Percentiles rank a stretch among this genome's conserved stretches.
These are phyloP conservation scores for Minunthozetes semirufus DNA, from an alignment of 2,888 invertebrate genomes.

Conservation along the genomic window DNA sequence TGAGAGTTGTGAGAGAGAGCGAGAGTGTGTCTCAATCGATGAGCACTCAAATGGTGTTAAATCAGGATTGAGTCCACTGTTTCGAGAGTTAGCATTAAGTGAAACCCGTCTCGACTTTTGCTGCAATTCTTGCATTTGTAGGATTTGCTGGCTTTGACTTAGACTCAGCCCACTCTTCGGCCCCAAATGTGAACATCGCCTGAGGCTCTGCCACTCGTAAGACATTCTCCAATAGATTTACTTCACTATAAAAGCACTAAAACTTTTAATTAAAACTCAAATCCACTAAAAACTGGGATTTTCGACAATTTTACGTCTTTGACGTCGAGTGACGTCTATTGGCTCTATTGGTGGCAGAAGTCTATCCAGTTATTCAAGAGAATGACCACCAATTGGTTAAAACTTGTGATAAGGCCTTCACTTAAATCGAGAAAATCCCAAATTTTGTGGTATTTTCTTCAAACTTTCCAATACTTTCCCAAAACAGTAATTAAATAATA, in stretches of 20 bases:
- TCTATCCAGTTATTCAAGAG: not conserved
- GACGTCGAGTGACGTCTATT: not conserved
- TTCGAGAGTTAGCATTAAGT: not conserved
- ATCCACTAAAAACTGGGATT: constrained; percentile 6
- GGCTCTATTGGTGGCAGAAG: not conserved
- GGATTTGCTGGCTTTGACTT: constrained; percentile 8
- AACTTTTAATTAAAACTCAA: not conserved
- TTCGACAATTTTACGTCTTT: not conserved
- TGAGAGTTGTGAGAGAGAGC: not conserved
- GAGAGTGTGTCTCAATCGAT: not conserved
- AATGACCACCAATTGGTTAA: not conserved
- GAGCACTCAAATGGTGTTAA: not conserved
- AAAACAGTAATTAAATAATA: not conserved
- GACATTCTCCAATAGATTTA: constrained; percentile 2
- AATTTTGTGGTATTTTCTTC: too few relatives aligned
- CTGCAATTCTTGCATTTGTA: not conserved
- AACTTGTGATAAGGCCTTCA: not conserved
- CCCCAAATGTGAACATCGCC: constrained; percentile 13
- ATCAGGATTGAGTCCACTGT: not conserved
- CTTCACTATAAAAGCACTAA: not conserved
- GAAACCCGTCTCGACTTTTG: constrained; percentile 20
- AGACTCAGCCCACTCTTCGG: constrained; percentile 22
- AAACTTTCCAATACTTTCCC: not conserved
- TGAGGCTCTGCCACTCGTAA: not conserved
- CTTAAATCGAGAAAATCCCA: not conserved